phyloP scores from a whole-genome alignment of 2,797 vertebrate species.

The Peromyscus nudipes region DNA sequence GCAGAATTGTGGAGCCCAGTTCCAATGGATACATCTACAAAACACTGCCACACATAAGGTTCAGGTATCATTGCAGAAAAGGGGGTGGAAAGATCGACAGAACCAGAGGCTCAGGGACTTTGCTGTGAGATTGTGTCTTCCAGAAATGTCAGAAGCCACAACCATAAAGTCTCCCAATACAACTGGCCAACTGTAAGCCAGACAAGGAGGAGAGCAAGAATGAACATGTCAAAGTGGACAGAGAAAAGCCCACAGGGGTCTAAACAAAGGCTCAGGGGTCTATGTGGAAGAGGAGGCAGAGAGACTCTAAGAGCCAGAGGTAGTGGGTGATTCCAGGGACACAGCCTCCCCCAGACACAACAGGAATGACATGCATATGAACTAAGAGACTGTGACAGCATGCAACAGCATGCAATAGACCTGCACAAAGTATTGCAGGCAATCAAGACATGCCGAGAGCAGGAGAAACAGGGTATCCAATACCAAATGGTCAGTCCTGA shows the following conservation, averaged over 20 bases:
- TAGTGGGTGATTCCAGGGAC: not conserved
- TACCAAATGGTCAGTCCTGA: not conserved
- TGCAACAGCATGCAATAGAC: not conserved
- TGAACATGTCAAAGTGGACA: not conserved
- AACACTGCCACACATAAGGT: not conserved
- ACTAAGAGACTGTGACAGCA: not conserved
- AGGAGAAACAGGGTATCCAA: not conserved
- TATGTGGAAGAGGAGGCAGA: not conserved
- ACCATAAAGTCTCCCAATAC: not conserved
- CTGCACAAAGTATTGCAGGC: too few relatives aligned
- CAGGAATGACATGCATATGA: not conserved
- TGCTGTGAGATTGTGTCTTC: not conserved
- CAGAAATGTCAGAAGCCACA: not conserved
- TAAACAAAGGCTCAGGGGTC: not conserved
- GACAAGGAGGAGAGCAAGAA: not conserved
- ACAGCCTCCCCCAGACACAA: not conserved
- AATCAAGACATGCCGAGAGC: not conserved
- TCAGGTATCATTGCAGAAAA: not conserved
- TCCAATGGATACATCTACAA: not conserved
- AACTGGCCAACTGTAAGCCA: not conserved
- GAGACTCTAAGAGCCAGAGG: not conserved
- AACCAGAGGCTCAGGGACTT: not conserved
- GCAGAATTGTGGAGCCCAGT: not conserved
- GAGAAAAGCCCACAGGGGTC: not conserved
- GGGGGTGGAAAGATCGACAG: not conserved